Conservation (phyloP, 2,797 vertebrate genomes). For the Paguma larvata region DNA sequence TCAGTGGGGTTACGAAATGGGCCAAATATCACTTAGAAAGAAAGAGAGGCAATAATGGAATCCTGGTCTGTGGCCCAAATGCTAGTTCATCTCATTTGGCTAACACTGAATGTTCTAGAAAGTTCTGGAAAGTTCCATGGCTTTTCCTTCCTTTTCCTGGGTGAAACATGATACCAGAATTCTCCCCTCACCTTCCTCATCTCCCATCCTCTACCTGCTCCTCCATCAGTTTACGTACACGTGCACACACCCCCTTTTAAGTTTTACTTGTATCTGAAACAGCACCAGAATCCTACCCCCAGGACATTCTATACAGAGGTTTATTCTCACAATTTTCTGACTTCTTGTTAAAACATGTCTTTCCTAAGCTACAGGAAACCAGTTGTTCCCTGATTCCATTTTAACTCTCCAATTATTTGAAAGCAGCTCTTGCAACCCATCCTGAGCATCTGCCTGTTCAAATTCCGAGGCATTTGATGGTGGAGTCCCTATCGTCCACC, state of each 20-base stretch:
- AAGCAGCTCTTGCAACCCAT: background rate
- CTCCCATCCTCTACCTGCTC: background rate
- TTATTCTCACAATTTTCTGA: background rate
- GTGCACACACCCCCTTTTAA: background rate
- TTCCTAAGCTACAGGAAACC: conserved; percentile 19
- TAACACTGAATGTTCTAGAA: background rate
- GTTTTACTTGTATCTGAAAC: background rate
- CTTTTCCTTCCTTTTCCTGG: background rate
- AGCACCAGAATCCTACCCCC: background rate
- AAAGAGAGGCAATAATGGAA: background rate
- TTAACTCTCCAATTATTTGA: conserved; percentile 23
- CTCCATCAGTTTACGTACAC: background rate
- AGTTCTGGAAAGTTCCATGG: background rate
- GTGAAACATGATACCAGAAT: background rate
- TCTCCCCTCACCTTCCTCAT: background rate
- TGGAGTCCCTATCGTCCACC: background rate
- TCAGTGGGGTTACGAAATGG: background rate
- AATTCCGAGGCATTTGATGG: background rate
- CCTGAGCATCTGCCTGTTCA: background rate
- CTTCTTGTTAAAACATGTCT: background rate
- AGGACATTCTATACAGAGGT: background rate
- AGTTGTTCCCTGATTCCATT: background rate
- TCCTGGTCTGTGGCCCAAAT: background rate
- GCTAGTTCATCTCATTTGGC: background rate
- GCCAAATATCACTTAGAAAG: background rate